These are phyloP conservation scores for Malthinus seriepunctatus DNA, from an alignment of 2,888 invertebrate species.

Conservation along the genomic window DNA sequence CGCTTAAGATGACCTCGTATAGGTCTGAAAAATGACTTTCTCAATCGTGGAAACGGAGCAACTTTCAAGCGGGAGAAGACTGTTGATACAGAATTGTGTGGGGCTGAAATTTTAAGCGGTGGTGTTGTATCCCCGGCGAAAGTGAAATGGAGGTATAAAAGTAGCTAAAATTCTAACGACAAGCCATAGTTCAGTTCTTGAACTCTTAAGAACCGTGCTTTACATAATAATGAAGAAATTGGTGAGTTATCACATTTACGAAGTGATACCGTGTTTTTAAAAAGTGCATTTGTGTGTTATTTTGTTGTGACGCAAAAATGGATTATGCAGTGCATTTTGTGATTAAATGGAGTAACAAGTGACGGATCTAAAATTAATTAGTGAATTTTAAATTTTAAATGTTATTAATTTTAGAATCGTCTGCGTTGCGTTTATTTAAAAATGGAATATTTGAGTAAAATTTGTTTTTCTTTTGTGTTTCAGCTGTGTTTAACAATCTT, in stretches of 20 bases:
- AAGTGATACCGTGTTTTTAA: conserved; percentile 19
- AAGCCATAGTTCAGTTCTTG: conserved; percentile 63
- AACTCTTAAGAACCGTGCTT: conserved; percentile 52
- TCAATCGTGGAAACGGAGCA: conserved; percentile 43
- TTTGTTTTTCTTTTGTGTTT: conserved; percentile 28
- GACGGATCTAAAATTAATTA: conserved; percentile 6
- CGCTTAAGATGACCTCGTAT: conserved; percentile 34
- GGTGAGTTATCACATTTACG: conserved; percentile 53
- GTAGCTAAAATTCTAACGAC: conserved; percentile 57
- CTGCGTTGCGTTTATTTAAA: not conserved
- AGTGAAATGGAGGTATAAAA: conserved; percentile 62
- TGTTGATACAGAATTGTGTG: conserved; percentile 44
- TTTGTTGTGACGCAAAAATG: not conserved
- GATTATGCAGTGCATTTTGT: not conserved
- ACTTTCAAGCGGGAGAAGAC: conserved; percentile 43
- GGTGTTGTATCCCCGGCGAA: conserved; percentile 57
- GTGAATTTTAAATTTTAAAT: not conserved
- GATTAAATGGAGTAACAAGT: not conserved
- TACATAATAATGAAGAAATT: conserved; percentile 57
- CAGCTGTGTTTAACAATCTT: conserved; percentile 55
- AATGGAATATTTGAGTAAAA: not conserved
- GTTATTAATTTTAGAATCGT: conserved; percentile 15
- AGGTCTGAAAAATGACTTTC: conserved; percentile 49
- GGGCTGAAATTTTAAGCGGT: conserved; percentile 39
- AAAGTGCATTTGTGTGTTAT: conserved; percentile 9